Evolutionary conservation across 2,113 vertebrate genomes (phyloP), one percentile per base, ranked within the genome.

Genomic region (Chloebia gouldiae): DNA sequence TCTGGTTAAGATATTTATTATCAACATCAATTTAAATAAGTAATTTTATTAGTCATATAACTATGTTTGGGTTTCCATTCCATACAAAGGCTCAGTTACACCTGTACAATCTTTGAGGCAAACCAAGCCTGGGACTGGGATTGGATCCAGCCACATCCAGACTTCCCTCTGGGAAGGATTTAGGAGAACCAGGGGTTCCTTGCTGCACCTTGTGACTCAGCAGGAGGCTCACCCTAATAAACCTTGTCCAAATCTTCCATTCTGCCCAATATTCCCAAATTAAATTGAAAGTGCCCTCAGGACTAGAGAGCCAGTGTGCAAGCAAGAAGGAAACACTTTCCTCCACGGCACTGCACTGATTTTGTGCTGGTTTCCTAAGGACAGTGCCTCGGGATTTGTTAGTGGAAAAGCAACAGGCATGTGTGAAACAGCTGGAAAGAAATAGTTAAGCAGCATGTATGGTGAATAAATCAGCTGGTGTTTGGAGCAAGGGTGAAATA

Each of bases 381-480:
- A 60, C 47, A 73, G 13, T 51, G 53, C 49, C 64, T 72, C 71
- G 23, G 13, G 5, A 88, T 90, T 66, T 96, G 37, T 69, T 92
- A 75, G 90, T 83, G 79, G 73, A 76, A 89, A 89, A 96, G 51
- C 39, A 95, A 50, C 24, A 27, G 45, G 37, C 27, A 75, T 27
- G 45, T 27, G 28, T 76, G 92, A 92, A 96, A 75, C 56, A 63
- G 68, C 63, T 84, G 72, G 65, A 75, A 94, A 83, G n/a, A 86
- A 92, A 88, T 15, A 81, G 70, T 87, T 86, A n/a, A 76, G 47
- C 15, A 77, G 47, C 54, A 50, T 5, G 7, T 40, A 33, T 5
- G 44, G 60, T 66, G 81, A 88, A 92, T 94, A 86, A 93, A 95
- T 96, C 76, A 88, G 31, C 66, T 30, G 22, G 47, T 77, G 35